Percentiles rank a stretch among this genome's conserved stretches.
phyloP scores from a whole-genome alignment of 1,140 invertebrate genomes.

The Teleogryllus occipitalis region DNA sequence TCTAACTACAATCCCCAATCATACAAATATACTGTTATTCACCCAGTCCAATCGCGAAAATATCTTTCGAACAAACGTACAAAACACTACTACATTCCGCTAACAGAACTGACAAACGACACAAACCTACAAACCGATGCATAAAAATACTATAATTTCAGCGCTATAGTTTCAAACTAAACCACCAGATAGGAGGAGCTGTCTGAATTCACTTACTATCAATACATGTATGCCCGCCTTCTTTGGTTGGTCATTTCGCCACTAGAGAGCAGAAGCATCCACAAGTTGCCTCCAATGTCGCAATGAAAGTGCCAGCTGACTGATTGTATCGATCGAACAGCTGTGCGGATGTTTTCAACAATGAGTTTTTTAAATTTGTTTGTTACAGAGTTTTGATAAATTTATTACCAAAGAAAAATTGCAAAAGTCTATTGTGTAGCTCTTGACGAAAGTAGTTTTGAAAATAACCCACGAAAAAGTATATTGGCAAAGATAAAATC shows the following conservation, averaged over 20 bases:
- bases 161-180: neutral
- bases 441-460: too few species aligned
- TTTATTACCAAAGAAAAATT: too few species aligned
- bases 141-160: neutral
- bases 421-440: too few species aligned
- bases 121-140: neutral
- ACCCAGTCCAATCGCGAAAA: neutral
- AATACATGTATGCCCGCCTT: neutral
- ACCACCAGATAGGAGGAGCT: neutral
- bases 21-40: neutral
- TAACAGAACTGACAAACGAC: neutral
- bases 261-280: neutral
- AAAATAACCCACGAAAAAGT: too few species aligned
- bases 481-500: too few species aligned
- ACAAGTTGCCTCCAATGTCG: neutral
- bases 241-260: neutral
- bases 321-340: neutral
- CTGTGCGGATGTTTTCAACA: too few species aligned
- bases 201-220: neutral
- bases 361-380: too few species aligned
- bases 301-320: neutral
- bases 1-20: constrained; percentile 8
- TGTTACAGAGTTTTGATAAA: too few species aligned
- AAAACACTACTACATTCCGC: neutral
- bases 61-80: neutral